Evolutionary conservation across 2,797 vertebrate species (phyloP).

Genomic region (Sardinella longiceps): DNA sequence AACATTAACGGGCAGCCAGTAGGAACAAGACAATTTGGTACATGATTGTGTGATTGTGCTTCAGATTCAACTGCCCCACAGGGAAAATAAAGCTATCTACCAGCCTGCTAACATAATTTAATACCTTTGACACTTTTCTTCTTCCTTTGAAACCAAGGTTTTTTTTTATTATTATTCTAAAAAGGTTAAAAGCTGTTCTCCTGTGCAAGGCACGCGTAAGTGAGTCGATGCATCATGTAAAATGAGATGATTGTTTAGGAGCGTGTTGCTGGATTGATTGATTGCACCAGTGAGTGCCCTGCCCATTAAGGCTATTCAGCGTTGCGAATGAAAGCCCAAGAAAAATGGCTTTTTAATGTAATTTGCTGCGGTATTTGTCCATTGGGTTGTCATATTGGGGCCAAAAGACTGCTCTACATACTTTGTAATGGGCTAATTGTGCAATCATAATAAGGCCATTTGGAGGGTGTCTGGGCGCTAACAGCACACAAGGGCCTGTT

Average conservation of each 20-base stretch:
- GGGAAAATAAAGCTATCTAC: no score
- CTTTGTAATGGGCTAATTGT: background rate
- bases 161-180: no score
- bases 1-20: no score
- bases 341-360: constrained; percentile 18
- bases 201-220: background rate
- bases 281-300: background rate
- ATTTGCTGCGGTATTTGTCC: background rate
- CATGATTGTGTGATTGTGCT: no score
- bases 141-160: no score
- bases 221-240: background rate
- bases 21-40: no score
- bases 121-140: no score
- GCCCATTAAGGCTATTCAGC: background rate
- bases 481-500: background rate
- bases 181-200: background rate
- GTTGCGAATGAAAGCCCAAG: background rate
- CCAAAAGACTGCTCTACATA: constrained; percentile 9
- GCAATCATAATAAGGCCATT: constrained; percentile 14
- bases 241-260: background rate
- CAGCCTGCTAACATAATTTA: no score
- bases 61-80: no score
- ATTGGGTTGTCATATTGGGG: constrained; percentile 4
- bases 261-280: background rate
- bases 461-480: background rate